Base-by-base conservation (phyloP, 2,888 invertebrate genomes). In the Spatulosminthurus flaviceps region DNA sequence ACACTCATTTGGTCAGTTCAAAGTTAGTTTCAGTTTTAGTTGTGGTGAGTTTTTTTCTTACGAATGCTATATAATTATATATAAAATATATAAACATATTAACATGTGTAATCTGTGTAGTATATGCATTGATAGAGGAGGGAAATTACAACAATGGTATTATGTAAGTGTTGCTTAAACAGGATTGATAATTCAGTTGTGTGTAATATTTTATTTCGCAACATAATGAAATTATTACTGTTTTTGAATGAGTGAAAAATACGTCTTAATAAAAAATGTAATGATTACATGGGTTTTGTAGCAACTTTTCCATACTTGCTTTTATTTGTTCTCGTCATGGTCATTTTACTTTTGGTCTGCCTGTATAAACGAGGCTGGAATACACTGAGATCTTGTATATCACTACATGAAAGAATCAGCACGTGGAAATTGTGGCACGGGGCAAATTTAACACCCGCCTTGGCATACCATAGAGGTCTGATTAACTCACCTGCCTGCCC, bases 1-100 rank as follows among this genome's bases (percentile, higher is more conserved):
- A 51, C n/a, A n/a, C 72, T 51, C 51, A 66, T 66, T 21, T 71
- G 71, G 72, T 51, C 72, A 72, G 72, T 72, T 72, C 72, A 72
- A 72, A 72, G 72, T 72, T 72, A 72, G 72, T 72, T 70, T 34
- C 70, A 34, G 28, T n/a, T 41, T 41, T 9, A 70, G 21, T 70
- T 70, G 19, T n/a, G 19, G 21, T 34, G n/a, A 41, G 21, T 28
- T 41, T 70, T 41, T 67, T 67, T 26, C 67, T 67, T 72, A 72
- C 16, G 26, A 26, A 72, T 72, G 26, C n/a, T 72, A 72, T 72
- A 72, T 71, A 41, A 13, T 41, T 41, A 13, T 9, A 51, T 19
- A 51, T 19, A 51, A 51, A 51, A 51, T 11, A 9, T 19, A 51
- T 9, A 11, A 51, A 51, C 4, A 51, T n/a, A n/a, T 51, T 41